Base-by-base conservation (phyloP, 2,888 invertebrate species). In the Tinea trinotella region DNA sequence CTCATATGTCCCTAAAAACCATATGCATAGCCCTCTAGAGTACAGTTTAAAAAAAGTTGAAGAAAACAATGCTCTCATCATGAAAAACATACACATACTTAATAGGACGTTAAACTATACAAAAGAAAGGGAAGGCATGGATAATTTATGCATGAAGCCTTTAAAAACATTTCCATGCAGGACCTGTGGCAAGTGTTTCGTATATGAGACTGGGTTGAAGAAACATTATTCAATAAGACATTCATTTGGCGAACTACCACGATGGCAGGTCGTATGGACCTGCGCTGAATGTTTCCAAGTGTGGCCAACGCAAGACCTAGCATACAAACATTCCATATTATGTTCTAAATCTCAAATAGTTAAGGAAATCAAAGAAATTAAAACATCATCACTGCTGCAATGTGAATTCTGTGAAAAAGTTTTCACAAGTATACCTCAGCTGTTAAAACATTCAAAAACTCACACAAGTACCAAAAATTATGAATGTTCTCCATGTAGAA, bases 391-490 rank as follows among this genome's bases (percentile, higher is more conserved):
- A 36, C 61, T 86, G 17, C 60, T 85, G 55, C 82, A 84, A 66
- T 86, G 86, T 59, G 85, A 86, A 61, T 86, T 83, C 60, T 81
- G 81, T 59, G 85, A 86, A 59, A 85, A 81, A 64, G 79, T 84
- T 9, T 87, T 73, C 58, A 83, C 84, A 18, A 80, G 78, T 62
- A 81, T 86, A 53, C 81, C 83, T 9, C 70, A 78, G 64, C 59
- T 87, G 19, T 59, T 85, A 40, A 69, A 73, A 56, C 87, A 87
- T 63, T 70, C 73, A 1, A 83, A 78, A 62, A 62, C 64, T 34
- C 92, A 92, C 72, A 88, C 88, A 1, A 89, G 88, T n/a, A 86
- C 87, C 59, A 88, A 87, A 66, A 90, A 90, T 65, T 91, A 91
- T 70, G 88, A 89, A 64, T 92, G 92, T 66, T 82, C 82, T 56